Evolutionary conservation across 2,888 invertebrate species (phyloP), one percentile per base, ranked within the genome.

Genomic region (Calameuta idolon): DNA sequence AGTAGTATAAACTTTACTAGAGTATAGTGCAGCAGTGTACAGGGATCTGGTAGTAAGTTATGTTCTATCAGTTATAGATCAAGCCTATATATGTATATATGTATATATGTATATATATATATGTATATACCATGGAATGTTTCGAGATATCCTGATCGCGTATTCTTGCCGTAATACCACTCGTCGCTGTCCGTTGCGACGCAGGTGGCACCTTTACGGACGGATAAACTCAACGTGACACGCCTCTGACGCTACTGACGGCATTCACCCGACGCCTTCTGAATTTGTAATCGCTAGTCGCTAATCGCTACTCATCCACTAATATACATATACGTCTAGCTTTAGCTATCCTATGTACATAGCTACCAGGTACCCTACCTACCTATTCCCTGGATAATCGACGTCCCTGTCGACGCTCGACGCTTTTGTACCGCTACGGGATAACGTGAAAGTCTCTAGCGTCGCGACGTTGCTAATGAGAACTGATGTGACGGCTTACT

Each of bases 231-330:
- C 75, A 33, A n/a, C 75, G 69, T 69, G 75, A 77, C 68, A 73
- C 75, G 69, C 34, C 77, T 55, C 55, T 55, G 55, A 55, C 55
- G 55, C 55, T 55, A 55, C 55, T 23, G 55, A 55, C 55, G 55
- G 55, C 55, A 55, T 55, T 5, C 55, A 55, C 23, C 40, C 75
- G 79, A 79, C 79, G 79, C 76, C 76, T 76, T 76, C 79, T 79
- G 79, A 79, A 79, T 79, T 74, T 73, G 74, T 79, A 79, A 79
- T 79, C 76, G 76, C 76, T 68, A 69, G 34, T 74, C 37, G 76
- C 76, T 76, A 76, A 79, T 79, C 79, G 79, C 76, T 76, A 74
- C 34, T 34, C 37, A 37, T 30, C 74, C 31, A 34, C 12, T 40
- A 40, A 55, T 9, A 31, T 75, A 75, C 37, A 73, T 75, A 76